Percentiles rank a stretch among this genome's conserved stretches.
Evolutionary conservation across 2,888 invertebrate species (phyloP).

Genomic region (Drosophila suboccidentalis): DNA sequence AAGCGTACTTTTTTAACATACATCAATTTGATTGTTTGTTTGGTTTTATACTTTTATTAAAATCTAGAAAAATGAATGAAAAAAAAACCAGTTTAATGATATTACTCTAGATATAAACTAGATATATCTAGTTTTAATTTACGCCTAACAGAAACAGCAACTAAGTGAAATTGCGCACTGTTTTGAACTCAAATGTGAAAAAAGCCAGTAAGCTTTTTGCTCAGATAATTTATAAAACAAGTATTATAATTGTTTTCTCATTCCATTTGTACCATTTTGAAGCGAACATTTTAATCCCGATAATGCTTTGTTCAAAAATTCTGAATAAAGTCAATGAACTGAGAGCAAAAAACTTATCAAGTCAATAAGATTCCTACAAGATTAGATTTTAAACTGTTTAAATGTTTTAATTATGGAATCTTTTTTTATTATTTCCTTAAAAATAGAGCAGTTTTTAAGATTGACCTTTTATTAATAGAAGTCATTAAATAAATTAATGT

Average conservation of each 20-base stretch:
- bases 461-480: too few relatives aligned
- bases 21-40: too few relatives aligned
- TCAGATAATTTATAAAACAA: neutral
- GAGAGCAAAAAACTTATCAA: neutral
- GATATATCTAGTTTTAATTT: neutral
- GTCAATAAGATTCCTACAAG: neutral
- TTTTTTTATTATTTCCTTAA: too few relatives aligned
- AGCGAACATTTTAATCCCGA: too few relatives aligned
- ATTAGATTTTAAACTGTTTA: neutral
- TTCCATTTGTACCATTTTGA: too few relatives aligned
- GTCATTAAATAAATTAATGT: too few relatives aligned
- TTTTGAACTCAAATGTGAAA: conserved; percentile 13
- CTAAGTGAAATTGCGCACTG: conserved; percentile 26
- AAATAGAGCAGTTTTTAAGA: too few relatives aligned
- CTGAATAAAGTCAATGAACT: conserved; percentile 4
- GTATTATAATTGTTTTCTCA: neutral
- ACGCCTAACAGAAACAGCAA: neutral
- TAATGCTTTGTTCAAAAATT: neutral
- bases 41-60: too few relatives aligned
- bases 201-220: conserved; percentile 2
- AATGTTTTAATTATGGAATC: neutral
- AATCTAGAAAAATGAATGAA: too few relatives aligned
- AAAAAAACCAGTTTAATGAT: neutral
- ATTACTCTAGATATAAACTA: neutral
- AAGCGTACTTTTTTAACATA: too few relatives aligned